Percentiles rank a stretch among this genome's conserved stretches.
phyloP scores from a whole-genome alignment of 1,140 invertebrate species.

The Procambarus clarkii region DNA sequence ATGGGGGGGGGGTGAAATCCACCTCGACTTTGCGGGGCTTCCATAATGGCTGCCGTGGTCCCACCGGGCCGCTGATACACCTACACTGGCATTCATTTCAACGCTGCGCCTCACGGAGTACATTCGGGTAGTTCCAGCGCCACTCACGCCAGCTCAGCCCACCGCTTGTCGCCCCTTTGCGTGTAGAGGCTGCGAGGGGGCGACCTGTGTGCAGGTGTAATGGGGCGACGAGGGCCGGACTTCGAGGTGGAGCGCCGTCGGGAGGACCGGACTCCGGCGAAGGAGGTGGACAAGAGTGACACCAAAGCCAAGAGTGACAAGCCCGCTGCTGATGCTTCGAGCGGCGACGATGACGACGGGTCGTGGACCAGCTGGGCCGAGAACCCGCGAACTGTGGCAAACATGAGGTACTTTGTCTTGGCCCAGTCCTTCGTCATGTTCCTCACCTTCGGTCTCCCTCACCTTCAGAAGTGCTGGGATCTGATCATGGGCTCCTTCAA shows the following conservation, averaged over 20 bases:
- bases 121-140: not conserved
- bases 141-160: too few relatives aligned
- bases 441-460: constrained; percentile 56
- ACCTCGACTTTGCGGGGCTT: not conserved
- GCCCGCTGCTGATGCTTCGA: not conserved
- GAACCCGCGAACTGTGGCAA: constrained; percentile 27
- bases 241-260: constrained; percentile 56
- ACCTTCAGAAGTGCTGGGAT: constrained; percentile 31
- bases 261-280: constrained; percentile 28
- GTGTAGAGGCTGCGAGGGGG: not conserved
- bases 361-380: constrained; percentile 35
- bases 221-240: constrained; percentile 41
- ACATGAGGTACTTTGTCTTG: constrained; percentile 50
- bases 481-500: not conserved
- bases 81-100: not conserved
- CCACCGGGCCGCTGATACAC: not conserved
- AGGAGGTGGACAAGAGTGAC: constrained; percentile 14
- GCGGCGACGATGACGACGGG: not conserved
- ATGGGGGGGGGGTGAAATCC: too few relatives aligned
- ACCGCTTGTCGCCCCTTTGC: not conserved
- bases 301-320: not conserved
- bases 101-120: not conserved
- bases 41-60: not conserved
- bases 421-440: constrained; percentile 57
- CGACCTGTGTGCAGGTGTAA: constrained; percentile 37